Evolutionary conservation across 2,113 vertebrate genomes (phyloP), one percentile per base, ranked within the genome.

Genomic region (Heliornis fulica): DNA sequence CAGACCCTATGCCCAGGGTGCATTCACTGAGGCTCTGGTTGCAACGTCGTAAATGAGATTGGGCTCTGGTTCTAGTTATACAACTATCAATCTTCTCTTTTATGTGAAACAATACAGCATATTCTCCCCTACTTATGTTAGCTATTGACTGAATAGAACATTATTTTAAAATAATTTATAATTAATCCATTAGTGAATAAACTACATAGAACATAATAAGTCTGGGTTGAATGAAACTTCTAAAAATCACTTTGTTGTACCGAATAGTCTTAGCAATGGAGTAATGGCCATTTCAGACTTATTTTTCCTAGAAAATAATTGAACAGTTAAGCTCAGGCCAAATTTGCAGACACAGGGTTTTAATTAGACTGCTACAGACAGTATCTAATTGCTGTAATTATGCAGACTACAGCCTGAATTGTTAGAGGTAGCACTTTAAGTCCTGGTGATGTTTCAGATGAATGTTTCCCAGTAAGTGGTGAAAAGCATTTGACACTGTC

Each of bases 11-110:
- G 9, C 23, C 32, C 45, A 34, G 22, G 7, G 32, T 29, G 5
- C 9, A 0, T 40, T 90, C 36, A 21, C 7, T 0, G 1, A 70
- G 50, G 71, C 38, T 68, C 59, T 86, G 90, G 19, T 18, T 80
- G 64, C 38, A 64, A 5, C 0, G 0, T 46, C 0, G 2, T 57
- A 34, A 11, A 59, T 66, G 79, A 70, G 23, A 19, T 0, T 63
- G 60, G 43, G 51, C 56, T 94, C 72, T 89, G 74, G 38, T 43
- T 89, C 71, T 23, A 28, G 54, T 87, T 41, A 3, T 11, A 13
- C 34, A 75, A 7, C 31, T 41, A 28, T 8, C 31, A 66, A 59
- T 34, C 26, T 38, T 41, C 23, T 65, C 31, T 75, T 43, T 5
- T 56, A 43, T 48, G 57, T 60, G 77, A 68, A 81, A 83, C 23